Evolutionary conservation across 2,797 vertebrate species (phyloP).

Genomic region (Dendrocincla fuliginosa): DNA sequence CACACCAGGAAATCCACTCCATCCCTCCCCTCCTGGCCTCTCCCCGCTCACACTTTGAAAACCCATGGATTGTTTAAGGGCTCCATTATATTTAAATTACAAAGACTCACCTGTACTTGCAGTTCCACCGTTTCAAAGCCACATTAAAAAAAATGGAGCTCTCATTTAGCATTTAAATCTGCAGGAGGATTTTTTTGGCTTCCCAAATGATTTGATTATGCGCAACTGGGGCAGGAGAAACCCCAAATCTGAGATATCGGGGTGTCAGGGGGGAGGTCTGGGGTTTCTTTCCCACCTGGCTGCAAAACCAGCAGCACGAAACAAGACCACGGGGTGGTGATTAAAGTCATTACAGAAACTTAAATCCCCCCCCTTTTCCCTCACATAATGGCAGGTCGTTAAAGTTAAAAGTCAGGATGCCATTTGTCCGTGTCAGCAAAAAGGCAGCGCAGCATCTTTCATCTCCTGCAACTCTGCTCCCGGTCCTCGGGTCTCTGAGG

Average conservation of each 20-base stretch:
- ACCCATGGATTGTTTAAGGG: neutral
- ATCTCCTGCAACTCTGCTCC: neutral
- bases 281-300: neutral
- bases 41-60: neutral
- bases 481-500: neutral
- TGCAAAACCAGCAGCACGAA: neutral
- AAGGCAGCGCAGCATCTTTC: slow-evolving; percentile 40
- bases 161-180: neutral
- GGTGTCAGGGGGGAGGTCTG: too few relatives aligned
- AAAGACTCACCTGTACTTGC: neutral
- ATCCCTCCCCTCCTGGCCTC: neutral
- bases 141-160: neutral
- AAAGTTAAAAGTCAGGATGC: slow-evolving; percentile 55
- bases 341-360: slow-evolving; percentile 62
- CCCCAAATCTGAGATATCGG: neutral
- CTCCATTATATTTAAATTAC: neutral
- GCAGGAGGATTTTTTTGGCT: neutral
- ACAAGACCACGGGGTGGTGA: slow-evolving; percentile 21
- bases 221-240: neutral
- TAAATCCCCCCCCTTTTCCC: neutral
- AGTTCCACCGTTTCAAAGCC: neutral
- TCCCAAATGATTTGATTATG: neutral
- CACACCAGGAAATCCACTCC: neutral
- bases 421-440: slow-evolving; percentile 63
- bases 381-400: slow-evolving; percentile 56